Evolutionary conservation across 2,888 invertebrate species (phyloP), one percentile per base, ranked within the genome.

Genomic region (Anthophora plumipes): DNA sequence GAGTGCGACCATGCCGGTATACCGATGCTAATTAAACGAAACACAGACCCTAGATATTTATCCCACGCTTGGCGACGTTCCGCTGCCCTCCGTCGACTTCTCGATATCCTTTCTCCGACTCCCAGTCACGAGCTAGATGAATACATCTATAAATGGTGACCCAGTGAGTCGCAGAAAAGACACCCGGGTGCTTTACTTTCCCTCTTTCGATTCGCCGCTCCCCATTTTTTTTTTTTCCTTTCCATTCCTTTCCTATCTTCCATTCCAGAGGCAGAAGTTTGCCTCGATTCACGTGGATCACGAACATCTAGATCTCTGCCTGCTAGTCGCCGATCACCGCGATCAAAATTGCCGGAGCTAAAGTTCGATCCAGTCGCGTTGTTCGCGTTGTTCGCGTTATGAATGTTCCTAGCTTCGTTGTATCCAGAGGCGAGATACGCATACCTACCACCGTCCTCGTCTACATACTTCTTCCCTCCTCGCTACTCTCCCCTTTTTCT

Each of bases 21-120:
- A 88, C 81, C 85, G 88, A 89, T 89, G 88, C 89, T 89, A 89
- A 89, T 89, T 89, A 89, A 89, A 87, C 88, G 89, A 85, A 88
- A 89, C 89, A 89, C 89, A 88, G 87, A 85, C 88, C 83, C 77
- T 85, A 88, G 88, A 86, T 88, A 88, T 88, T 88, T 89, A 89
- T 89, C 89, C 89, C 89, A 89, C 88, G 89, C 85, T 86, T 82
- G 80, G 84, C 82, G 82, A 85, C 86, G 82, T 78, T 73, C 55
- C 64, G 81, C 75, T 78, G 70, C 77, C 75, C 83, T 68, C 71
- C 80, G 73, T 67, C 70, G 55, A 55, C 72, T 52, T 54, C 70
- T 25, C 72, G 76, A 68, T 76, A 81, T 74, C 83, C 74, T 67
- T 76, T 66, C 81, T 50, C 50, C 57, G 74, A 41, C 71, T 67